Base-by-base conservation (phyloP, 2,888 invertebrate genomes). In the Agriopis leucophaearia region DNA sequence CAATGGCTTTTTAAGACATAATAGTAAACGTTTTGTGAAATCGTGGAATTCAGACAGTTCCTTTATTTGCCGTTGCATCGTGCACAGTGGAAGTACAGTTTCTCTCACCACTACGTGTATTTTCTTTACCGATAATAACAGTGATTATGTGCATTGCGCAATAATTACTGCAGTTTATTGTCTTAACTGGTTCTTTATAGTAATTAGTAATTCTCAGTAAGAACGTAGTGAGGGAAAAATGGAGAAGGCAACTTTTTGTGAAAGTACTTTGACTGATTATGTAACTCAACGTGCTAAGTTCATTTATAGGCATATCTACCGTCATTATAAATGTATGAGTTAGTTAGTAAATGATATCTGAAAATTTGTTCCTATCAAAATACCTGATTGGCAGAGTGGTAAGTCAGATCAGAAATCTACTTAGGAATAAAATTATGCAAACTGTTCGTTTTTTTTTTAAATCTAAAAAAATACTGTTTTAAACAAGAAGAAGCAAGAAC, bases 131-230 rank as follows among this genome's bases (percentile, higher is more conserved):
- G 12, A 52, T 64, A 48, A 61, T 57, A 50, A 58, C 65, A 18
- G 61, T 62, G 59, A 65, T 69, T 65, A 56, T 63, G 48, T 50
- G 44, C 55, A 57, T 59, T 58, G 16, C 18, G 42, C 50, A 64
- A 68, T 68, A 48, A 64, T 60, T 48, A 64, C 15, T 10, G 16
- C 5, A 27, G 0, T 5, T 68, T 50, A 68, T 68, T 60, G 68
- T 15, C 38, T 60, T 55, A 68, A 68, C 64, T 50, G 50, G 54
- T 55, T 58, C n/a, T n/a, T n/a, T n/a, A n/a, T n/a, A n/a, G n/a
- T n/a, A n/a, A n/a, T n/a, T n/a, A n/a, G 15, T 10, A 12, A 50
- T 59, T 58, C 36, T 48, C n/a, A 35, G 44, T 16, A 18, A 48
- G 18, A 18, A 40, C 36, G 13, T 18, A 45, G 44, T 42, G 48